Evolutionary conservation across 2,888 invertebrate genomes (phyloP).

Genomic region (Lasioglossum oenotherae): DNA sequence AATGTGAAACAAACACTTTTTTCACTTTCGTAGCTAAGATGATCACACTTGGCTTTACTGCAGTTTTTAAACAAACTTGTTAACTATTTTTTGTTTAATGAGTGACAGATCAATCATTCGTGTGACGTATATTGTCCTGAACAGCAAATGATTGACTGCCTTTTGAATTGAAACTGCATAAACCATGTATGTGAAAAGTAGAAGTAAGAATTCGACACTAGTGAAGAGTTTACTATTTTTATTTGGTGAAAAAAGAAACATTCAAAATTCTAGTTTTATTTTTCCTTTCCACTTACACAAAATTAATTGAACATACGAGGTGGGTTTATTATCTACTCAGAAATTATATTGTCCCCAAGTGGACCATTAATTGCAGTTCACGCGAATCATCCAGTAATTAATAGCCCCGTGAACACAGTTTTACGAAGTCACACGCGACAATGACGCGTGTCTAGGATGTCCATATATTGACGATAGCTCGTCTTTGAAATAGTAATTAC

Average conservation of each 20-base stretch:
- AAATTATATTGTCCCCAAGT: not conserved
- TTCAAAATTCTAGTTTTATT: not conserved
- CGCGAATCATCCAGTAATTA: not conserved
- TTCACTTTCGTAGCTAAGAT: not conserved
- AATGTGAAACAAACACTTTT: not conserved
- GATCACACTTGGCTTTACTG: not conserved
- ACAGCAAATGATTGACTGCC: not conserved
- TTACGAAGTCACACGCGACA: not conserved
- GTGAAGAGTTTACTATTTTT: too few species aligned
- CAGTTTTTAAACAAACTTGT: not conserved
- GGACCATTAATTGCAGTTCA: not conserved
- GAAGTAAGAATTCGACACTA: too few species aligned
- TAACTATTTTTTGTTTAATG: not conserved
- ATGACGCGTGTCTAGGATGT: not conserved
- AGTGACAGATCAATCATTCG: not conserved
- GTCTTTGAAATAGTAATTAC: conserved; percentile 16
- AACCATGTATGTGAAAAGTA: too few species aligned
- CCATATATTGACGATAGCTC: not conserved
- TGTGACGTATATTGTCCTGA: not conserved
- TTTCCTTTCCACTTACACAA: not conserved
- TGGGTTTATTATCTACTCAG: not conserved
- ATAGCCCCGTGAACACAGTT: not conserved
- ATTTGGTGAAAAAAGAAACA: not conserved
- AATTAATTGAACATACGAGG: not conserved
- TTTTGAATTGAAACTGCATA: not conserved